phyloP scores from a whole-genome alignment of 1,140 invertebrate genomes.

The Goniozus legneri region DNA sequence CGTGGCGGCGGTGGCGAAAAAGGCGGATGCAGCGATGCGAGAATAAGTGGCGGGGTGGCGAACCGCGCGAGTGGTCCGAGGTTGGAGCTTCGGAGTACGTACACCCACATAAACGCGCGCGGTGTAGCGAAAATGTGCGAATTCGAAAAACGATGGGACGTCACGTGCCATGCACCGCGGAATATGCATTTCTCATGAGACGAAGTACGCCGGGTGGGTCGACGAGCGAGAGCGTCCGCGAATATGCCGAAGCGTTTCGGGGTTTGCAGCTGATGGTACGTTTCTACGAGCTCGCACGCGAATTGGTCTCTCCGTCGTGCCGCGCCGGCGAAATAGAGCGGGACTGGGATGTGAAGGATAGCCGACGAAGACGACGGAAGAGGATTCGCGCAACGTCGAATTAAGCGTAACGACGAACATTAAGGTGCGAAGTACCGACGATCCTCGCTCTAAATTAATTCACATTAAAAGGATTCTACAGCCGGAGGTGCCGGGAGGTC shows the following conservation, averaged over 20 bases:
- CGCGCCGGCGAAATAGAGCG: slow-evolving; percentile 3
- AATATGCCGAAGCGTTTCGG: no score
- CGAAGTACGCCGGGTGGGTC: no score
- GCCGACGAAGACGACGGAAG: slow-evolving; percentile 1
- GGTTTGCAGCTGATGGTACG: no score
- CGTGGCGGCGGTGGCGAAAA: no score
- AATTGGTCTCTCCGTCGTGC: no score
- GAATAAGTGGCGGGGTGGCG: neutral
- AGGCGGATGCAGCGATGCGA: no score
- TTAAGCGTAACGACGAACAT: slow-evolving; percentile 25
- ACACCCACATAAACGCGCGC: no score
- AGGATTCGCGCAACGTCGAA: slow-evolving; percentile 24
- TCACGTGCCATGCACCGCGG: slow-evolving; percentile 12
- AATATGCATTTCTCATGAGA: slow-evolving; percentile 20
- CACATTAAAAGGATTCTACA: slow-evolving; percentile 3
- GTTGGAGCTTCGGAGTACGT: no score
- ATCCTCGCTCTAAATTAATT: slow-evolving; percentile 18
- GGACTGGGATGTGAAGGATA: neutral
- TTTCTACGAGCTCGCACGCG: no score
- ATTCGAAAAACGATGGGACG: slow-evolving; percentile 16
- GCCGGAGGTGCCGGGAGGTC: no score
- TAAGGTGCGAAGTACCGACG: slow-evolving; percentile 14
- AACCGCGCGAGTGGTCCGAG: neutral
- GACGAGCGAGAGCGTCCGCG: no score
- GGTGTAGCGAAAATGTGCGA: slow-evolving; percentile 12